phyloP scores from a whole-genome alignment of 2,888 invertebrate species.

The Notodromas monacha region DNA sequence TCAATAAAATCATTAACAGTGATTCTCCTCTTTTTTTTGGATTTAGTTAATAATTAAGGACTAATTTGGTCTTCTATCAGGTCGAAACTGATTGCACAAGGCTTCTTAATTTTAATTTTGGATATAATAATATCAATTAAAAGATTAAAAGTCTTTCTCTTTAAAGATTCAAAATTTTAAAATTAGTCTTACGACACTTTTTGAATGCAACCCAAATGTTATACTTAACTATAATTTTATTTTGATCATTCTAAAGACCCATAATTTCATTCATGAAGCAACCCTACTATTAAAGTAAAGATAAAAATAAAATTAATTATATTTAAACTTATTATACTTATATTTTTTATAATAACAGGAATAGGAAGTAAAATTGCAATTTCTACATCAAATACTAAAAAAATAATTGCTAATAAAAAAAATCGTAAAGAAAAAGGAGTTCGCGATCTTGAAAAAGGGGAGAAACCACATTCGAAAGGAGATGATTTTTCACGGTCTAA shows the following conservation, averaged over 20 bases:
- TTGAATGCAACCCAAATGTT: constrained; percentile 21
- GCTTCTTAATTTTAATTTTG: constrained; percentile 16
- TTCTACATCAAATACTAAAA: constrained; percentile 38
- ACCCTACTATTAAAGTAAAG: constrained; percentile 21
- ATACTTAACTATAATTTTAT: constrained; percentile 19
- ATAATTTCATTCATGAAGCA: constrained; percentile 24
- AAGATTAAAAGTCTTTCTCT: constrained; percentile 8
- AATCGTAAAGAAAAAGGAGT: constrained; percentile 27
- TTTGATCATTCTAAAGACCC: constrained; percentile 24
- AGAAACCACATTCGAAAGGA: constrained; percentile 30
- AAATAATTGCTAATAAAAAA: constrained; percentile 30
- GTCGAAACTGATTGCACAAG: constrained; percentile 22
- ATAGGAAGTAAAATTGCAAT: constrained; percentile 28
- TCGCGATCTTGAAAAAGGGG: constrained; percentile 20
- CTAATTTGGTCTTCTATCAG: constrained; percentile 15
- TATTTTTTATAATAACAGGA: constrained; percentile 17
- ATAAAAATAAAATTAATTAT: constrained; percentile 17
- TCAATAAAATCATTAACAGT: constrained; percentile 30
- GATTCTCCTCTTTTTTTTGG: constrained; percentile 26
- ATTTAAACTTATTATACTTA: constrained; percentile 14
- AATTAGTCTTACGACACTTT: constrained; percentile 14
- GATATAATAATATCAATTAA: constrained; percentile 14
- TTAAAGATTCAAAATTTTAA: constrained; percentile 5
- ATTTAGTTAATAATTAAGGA: constrained; percentile 18
- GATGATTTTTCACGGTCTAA: constrained; percentile 27